These are phyloP conservation scores for Biston betularia DNA, from an alignment of 2,888 invertebrate species.

Conservation along the genomic window DNA sequence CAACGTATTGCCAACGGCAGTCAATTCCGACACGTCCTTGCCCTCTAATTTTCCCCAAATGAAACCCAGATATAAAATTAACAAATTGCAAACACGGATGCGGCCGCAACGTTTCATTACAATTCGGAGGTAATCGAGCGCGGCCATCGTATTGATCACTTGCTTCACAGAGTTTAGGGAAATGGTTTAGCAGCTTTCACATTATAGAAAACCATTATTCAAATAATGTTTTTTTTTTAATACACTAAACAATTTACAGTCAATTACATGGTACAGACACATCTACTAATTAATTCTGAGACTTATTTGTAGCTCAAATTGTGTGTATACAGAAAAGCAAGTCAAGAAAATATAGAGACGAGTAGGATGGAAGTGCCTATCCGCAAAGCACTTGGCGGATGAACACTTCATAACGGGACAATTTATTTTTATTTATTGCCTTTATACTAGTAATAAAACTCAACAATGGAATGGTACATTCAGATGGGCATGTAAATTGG, in stretches of 20 bases:
- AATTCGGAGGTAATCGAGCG: constrained; percentile 35
- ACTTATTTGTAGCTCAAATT: no score
- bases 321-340: no score
- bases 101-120: constrained; percentile 42
- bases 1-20: constrained; percentile 16
- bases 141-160: constrained; percentile 31
- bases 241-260: neutral
- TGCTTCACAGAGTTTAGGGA: constrained; percentile 10
- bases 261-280: no score
- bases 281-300: no score
- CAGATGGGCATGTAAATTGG: no score
- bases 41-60: constrained; percentile 28
- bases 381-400: no score
- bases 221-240: neutral
- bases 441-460: no score
- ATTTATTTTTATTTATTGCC: no score
- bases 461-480: no score
- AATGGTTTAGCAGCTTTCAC: constrained; percentile 9
- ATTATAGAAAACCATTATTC: neutral
- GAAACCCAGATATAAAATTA: constrained; percentile 39
- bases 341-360: no score
- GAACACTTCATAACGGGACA: no score
- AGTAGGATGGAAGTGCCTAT: no score
- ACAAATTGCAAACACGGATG: constrained; percentile 42
- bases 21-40: constrained; percentile 11